Conservation (phyloP, 2,797 vertebrate species). For the Halcyon leucocephala region DNA sequence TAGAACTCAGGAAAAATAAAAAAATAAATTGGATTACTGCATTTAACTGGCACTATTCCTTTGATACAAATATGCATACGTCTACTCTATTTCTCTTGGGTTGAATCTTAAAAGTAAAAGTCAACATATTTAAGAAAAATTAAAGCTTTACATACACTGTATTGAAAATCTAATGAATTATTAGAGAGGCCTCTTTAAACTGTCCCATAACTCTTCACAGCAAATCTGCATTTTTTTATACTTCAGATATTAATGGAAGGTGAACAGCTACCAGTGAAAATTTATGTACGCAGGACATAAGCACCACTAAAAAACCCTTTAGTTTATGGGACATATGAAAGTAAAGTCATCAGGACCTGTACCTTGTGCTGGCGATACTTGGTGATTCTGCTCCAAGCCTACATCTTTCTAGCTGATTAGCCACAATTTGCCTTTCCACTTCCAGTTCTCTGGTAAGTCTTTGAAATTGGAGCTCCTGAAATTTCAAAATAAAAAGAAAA, state of each 20-base stretch:
- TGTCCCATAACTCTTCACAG: conserved; percentile 20
- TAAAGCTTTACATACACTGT: conserved; percentile 1
- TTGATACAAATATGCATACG: neutral
- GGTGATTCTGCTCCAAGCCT: conserved; percentile 96
- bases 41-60: neutral
- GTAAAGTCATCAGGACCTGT: conserved; percentile 75
- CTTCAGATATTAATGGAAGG: neutral
- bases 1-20: neutral
- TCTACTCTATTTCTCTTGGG: neutral
- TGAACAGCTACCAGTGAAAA: conserved; percentile 19
- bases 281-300: neutral
- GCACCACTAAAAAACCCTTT: neutral
- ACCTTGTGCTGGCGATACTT: conserved; percentile 96
- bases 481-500: conserved; percentile 79
- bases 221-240: neutral
- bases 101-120: neutral
- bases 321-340: conserved; percentile 46
- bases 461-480: conserved; percentile 98
- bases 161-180: neutral
- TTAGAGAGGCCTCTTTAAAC: conserved; percentile 5
- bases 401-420: conserved; percentile 99
- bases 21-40: neutral
- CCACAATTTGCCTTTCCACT: conserved; percentile 99
- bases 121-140: neutral
- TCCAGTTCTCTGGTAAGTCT: conserved; percentile 98